These are phyloP conservation scores for Hipparchia semele DNA, from an alignment of 2,888 invertebrate genomes.

Conservation along the genomic window DNA sequence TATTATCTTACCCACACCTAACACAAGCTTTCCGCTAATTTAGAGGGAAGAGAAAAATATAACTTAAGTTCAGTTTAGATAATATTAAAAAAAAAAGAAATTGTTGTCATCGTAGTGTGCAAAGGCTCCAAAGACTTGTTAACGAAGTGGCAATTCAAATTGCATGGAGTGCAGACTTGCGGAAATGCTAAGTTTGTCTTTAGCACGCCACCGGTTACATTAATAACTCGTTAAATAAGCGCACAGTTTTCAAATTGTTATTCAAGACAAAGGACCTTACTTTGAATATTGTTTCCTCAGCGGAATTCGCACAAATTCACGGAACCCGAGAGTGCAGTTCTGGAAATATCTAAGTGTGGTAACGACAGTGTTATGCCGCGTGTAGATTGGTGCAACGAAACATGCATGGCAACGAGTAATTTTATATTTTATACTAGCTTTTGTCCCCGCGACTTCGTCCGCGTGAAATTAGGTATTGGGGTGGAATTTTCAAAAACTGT, in stretches of 20 bases:
- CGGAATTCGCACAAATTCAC: background rate
- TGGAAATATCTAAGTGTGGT: background rate
- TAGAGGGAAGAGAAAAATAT: no score
- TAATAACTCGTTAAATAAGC: slow-evolving; percentile 30
- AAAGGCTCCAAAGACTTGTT: background rate
- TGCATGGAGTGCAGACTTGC: slow-evolving; percentile 24
- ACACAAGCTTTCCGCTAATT: no score
- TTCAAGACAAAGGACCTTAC: slow-evolving; percentile 13
- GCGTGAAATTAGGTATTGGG: no score
- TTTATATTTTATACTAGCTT: no score
- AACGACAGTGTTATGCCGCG: background rate
- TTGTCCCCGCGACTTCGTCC: no score
- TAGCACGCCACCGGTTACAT: slow-evolving; percentile 19
- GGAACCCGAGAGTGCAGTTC: background rate
- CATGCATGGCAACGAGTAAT: no score
- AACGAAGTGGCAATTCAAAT: slow-evolving; percentile 23
- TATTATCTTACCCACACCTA: no score
- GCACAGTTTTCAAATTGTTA: slow-evolving; percentile 26
- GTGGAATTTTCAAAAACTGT: no score
- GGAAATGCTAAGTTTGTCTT: slow-evolving; percentile 23
- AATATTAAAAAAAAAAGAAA: no score
- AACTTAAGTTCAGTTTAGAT: no score
- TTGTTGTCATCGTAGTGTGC: no score
- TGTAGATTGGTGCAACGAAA: no score
- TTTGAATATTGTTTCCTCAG: slow-evolving; percentile 22